Conservation (phyloP, 2,797 vertebrate genomes). For the Chelonia mydas region DNA sequence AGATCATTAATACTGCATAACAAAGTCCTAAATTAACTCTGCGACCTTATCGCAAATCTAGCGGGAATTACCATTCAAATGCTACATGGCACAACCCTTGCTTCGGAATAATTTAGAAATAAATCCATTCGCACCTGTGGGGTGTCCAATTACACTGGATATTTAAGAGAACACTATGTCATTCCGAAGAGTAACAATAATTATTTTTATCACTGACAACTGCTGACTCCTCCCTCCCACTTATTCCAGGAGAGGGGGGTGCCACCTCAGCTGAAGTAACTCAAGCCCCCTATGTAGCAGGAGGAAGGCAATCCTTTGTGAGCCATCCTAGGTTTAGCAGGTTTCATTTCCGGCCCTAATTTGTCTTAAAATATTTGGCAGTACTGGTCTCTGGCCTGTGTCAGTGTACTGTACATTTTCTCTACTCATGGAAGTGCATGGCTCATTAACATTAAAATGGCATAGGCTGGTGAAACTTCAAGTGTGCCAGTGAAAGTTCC, state of each 20-base stretch:
- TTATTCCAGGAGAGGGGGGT: not conserved
- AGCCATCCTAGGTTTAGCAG: not conserved
- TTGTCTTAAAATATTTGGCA: not conserved
- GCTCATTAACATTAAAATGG: not conserved
- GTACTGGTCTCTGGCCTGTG: rapidly evolving
- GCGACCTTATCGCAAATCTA: not conserved
- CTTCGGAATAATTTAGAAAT: not conserved
- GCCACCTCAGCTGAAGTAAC: not conserved
- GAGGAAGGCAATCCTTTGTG: not conserved
- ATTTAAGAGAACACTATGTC: not conserved
- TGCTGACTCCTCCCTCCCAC: not conserved
- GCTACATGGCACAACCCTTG: not conserved
- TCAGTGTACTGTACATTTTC: rapidly evolving
- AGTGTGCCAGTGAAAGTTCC: not conserved
- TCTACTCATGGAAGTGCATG: not conserved
- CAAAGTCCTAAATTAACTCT: not conserved
- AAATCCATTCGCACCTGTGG: not conserved
- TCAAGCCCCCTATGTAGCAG: not conserved
- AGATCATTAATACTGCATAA: not conserved
- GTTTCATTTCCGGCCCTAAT: not conserved
- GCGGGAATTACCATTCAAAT: not conserved
- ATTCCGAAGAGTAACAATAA: not conserved
- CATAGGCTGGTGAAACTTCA: not conserved
- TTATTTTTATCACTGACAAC: not conserved
- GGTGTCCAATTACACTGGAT: not conserved